A percentile compares a stretch with the other conserved stretches of the same genome.
Evolutionary conservation across 53 echinoderm and acorn worm genomes (phyloP).

Genomic region (Holothuria leucospilota): DNA sequence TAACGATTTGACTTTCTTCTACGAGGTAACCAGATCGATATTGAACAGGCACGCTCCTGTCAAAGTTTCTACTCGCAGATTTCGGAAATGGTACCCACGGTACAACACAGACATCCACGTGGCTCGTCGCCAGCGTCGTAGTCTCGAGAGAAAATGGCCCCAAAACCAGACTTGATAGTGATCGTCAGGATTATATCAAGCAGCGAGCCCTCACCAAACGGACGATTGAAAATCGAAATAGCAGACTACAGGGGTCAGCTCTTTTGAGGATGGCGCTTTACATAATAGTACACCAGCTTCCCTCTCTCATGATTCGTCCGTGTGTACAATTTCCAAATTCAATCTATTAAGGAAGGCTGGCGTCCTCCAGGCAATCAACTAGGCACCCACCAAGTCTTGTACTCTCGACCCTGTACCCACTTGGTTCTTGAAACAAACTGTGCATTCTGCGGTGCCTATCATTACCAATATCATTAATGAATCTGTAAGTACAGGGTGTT

Average conservation of each 20-base stretch:
- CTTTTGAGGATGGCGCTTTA: neutral
- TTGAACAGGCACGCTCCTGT: conserved; percentile 20
- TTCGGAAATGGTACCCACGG: neutral
- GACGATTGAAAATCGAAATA: conserved; percentile 10
- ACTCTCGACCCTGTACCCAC: no score
- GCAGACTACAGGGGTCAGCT: neutral
- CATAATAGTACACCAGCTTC: neutral
- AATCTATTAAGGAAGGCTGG: neutral
- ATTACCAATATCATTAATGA: no score
- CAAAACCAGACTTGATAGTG: neutral
- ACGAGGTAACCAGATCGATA: neutral
- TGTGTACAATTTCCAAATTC: neutral
- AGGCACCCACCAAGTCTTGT: no score
- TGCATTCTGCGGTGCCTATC: no score
- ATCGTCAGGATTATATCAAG: neutral
- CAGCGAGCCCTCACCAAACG: no score
- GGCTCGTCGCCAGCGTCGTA: neutral
- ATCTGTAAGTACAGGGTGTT: no score
- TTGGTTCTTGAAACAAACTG: no score
- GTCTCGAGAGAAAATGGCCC: neutral
- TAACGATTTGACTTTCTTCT: neutral
- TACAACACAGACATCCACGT: neutral
- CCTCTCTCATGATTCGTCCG: neutral
- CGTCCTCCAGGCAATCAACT: no score
- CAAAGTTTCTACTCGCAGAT: neutral